phyloP scores from a whole-genome alignment of 2,113 vertebrate species.

The Vicugna pacos region DNA sequence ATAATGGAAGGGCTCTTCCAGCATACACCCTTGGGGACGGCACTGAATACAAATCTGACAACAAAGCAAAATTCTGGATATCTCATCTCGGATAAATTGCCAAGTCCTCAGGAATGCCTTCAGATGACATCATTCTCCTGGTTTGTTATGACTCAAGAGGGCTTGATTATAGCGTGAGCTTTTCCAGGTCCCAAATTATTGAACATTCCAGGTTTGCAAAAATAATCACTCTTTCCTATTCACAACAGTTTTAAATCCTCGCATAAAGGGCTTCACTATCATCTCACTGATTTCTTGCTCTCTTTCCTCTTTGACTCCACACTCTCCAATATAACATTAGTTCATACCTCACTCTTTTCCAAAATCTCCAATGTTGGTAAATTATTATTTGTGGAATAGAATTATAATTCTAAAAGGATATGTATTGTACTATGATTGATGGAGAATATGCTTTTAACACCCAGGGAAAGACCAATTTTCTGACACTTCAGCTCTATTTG shows the following conservation, averaged over 20 bases:
- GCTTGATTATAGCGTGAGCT: neutral
- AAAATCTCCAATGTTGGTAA: conserved; percentile 58
- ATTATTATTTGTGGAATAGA: conserved; percentile 59
- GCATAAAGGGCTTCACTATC: neutral
- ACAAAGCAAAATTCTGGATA: neutral
- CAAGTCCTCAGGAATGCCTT: neutral
- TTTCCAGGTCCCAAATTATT: neutral
- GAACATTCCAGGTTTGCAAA: neutral
- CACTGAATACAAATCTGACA: neutral
- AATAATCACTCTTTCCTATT: neutral
- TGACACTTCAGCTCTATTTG: conserved; percentile 68
- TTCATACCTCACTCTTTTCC: conserved; percentile 31
- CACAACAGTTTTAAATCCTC: neutral
- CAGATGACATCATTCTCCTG: neutral
- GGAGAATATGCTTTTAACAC: conserved; percentile 11
- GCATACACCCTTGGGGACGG: neutral
- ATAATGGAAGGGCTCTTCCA: neutral
- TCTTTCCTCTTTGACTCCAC: neutral
- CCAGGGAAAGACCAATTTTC: conserved; percentile 58
- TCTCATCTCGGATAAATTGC: neutral
- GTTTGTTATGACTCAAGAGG: neutral
- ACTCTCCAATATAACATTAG: neutral
- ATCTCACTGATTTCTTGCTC: neutral
- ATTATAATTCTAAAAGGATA: conserved; percentile 74
- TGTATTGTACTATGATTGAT: conserved; percentile 61